These are phyloP conservation scores for Rhynchotus rufescens DNA, from an alignment of 2,797 vertebrate species.

Conservation along the genomic window DNA sequence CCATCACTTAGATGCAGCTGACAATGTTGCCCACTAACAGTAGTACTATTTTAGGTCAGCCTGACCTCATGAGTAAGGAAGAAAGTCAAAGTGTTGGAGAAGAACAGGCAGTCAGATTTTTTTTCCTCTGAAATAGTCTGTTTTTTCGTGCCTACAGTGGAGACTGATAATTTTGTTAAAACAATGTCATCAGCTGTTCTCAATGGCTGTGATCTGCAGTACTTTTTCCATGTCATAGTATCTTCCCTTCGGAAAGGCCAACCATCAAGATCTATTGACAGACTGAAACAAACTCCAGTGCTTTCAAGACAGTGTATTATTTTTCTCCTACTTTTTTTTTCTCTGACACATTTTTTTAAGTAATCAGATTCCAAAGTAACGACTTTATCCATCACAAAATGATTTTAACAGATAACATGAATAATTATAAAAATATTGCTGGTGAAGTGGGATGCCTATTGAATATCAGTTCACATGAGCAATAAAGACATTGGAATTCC, in stretches of 20 bases:
- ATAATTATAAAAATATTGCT: background rate
- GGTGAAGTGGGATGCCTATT: background rate
- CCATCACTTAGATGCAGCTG: background rate
- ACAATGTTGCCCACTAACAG: background rate
- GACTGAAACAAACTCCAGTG: background rate
- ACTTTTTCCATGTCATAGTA: background rate
- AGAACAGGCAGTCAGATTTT: background rate
- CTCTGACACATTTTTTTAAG: background rate
- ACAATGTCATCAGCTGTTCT: background rate
- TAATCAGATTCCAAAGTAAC: background rate
- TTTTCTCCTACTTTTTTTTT: background rate
- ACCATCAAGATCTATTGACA: background rate
- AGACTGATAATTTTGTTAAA: background rate
- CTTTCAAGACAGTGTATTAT: background rate
- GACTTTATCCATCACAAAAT: background rate
- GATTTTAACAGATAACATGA: background rate
- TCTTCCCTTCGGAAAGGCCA: background rate
- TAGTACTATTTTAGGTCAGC: background rate
- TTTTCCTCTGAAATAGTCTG: background rate
- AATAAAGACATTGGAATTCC: background rate
- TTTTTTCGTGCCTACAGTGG: background rate
- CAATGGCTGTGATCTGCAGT: background rate
- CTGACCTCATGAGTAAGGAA: background rate
- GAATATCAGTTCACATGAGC: background rate
- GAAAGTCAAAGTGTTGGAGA: background rate